These are phyloP conservation scores for Agrochola macilenta DNA, from an alignment of 2,888 invertebrate species.

Conservation along the genomic window DNA sequence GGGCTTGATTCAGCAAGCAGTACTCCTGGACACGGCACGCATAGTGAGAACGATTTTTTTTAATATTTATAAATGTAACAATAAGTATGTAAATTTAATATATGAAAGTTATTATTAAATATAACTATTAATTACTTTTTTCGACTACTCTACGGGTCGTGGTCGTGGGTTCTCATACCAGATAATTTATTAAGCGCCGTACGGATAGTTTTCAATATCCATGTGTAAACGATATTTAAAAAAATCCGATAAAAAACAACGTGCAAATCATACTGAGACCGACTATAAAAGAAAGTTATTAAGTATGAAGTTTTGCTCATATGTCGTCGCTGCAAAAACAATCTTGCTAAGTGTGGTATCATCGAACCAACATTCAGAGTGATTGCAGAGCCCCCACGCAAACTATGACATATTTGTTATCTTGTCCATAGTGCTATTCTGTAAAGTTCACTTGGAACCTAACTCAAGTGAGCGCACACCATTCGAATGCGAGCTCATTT, in stretches of 20 bases:
- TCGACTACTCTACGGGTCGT: no score
- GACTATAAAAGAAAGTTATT: neutral
- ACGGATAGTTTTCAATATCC: no score
- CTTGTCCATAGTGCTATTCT: neutral
- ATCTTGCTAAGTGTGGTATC: slow-evolving; percentile 20
- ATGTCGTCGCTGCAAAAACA: neutral
- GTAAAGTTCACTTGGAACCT: neutral
- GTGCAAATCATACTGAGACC: neutral
- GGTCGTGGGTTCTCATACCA: no score
- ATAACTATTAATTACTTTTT: no score
- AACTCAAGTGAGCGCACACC: slow-evolving; percentile 2
- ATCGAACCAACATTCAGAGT: slow-evolving; percentile 19
- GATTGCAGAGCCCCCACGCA: slow-evolving; percentile 15
- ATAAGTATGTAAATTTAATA: no score
- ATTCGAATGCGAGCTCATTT: slow-evolving; percentile 2
- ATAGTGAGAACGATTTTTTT: no score
- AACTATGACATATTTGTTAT: neutral
- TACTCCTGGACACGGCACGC: no score
- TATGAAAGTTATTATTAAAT: no score
- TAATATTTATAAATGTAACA: no score
- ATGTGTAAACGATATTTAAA: neutral
- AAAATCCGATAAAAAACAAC: neutral
- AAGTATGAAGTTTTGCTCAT: neutral
- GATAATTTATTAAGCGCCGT: no score
- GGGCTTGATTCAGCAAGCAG: no score